Evolutionary conservation across 2,797 vertebrate genomes (phyloP), one percentile per base, ranked within the genome.

Genomic region (Macrochelys suwanniensis): DNA sequence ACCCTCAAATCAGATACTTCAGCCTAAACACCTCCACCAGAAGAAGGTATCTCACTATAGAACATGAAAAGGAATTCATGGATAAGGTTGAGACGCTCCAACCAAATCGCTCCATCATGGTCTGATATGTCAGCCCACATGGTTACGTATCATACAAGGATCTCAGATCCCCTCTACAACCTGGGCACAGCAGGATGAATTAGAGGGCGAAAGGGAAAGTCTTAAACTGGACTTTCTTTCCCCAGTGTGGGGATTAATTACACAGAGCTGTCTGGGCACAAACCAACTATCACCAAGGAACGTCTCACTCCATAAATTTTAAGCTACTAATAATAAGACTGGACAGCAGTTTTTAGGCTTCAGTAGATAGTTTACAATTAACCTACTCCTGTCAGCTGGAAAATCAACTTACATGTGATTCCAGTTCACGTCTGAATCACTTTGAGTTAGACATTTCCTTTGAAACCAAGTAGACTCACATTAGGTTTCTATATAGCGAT

Each of bases 381-480:
- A 98, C 97, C 96, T 97, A 81, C 97, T 98, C 97, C 97, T 96
- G 97, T 98, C 97, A 98, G 97, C 97, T 98, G 97, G 97, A 98
- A 98, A 98, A 98, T 98, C 98, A 98, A 96, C 96, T 97, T 96
- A 90, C 93, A 89, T 83, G 93, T 82, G 90, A 97, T 98, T 97
- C 94, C 97, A 96, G 94, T 89, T 95, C 97, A 95, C 33, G 82
- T 97, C 97, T 92, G 97, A 89, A 94, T 94, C 92, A 57, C 92
- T 96, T 21, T n/a, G 88, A 86, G 81, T 92, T 85, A 95, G 96
- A 65, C 92, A 61, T 45, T 12, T 77, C 94, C 82, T 78, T 26
- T 54, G 84, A 91, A 90, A 84, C 1, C 7, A 83, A 3, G 76
- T 17, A 54, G 85, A 89, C 0, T 11, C 10, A 9, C 3, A 2